These are phyloP conservation scores for Protonemura montana DNA, from an alignment of 2,888 invertebrate species.

Conservation along the genomic window DNA sequence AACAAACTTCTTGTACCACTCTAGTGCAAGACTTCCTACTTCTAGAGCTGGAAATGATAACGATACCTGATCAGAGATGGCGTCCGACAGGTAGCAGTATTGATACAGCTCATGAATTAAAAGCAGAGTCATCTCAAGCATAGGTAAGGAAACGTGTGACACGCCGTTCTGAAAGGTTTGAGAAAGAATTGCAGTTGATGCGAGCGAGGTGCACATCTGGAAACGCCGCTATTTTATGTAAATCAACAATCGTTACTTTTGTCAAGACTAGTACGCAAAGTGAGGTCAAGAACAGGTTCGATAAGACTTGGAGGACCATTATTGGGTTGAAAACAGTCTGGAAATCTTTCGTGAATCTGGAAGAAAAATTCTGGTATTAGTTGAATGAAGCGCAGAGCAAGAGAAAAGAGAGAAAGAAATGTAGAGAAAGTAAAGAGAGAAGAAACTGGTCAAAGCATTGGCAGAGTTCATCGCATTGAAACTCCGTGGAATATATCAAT, in stretches of 20 bases:
- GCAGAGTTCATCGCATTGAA: too few species aligned
- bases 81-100: background rate
- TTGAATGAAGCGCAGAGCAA: too few species aligned
- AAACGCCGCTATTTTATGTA: background rate
- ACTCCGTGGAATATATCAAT: too few species aligned
- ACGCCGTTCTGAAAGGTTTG: background rate
- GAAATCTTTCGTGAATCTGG: background rate
- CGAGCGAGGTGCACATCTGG: too few species aligned
- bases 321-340: background rate
- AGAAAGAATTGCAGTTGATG: background rate
- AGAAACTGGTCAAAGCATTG: too few species aligned
- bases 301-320: background rate
- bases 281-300: background rate
- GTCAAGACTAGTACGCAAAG: background rate
- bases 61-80: background rate
- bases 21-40: too few species aligned
- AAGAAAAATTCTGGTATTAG: background rate
- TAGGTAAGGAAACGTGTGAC: background rate
- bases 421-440: too few species aligned
- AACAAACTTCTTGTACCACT: too few species aligned
- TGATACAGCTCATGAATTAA: background rate
- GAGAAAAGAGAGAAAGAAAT: too few species aligned
- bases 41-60: too few species aligned
- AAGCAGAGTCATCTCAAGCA: background rate
- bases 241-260: background rate